phyloP scores from a whole-genome alignment of 2,113 vertebrate genomes.

The Tetrax tetrax region DNA sequence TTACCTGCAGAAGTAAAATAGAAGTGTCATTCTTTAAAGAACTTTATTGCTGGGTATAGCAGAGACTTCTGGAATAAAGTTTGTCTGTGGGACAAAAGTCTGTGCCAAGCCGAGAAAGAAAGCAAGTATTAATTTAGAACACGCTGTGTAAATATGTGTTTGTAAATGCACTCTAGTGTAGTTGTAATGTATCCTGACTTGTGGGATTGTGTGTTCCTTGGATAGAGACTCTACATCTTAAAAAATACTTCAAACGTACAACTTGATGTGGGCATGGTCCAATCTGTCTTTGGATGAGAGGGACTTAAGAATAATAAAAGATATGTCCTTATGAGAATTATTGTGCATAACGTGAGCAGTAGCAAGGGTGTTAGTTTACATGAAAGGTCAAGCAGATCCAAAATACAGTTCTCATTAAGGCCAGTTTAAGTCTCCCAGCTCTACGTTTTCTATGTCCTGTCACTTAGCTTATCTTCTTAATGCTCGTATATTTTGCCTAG shows the following conservation, averaged over 20 bases:
- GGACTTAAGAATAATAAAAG: background rate
- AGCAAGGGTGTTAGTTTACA: background rate
- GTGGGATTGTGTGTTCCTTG: background rate
- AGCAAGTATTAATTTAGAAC: background rate
- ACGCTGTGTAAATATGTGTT: background rate
- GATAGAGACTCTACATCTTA: background rate
- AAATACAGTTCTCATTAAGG: background rate
- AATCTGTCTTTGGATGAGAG: background rate
- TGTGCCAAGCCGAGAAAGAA: background rate
- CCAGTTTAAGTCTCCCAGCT: background rate
- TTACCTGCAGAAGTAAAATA: background rate
- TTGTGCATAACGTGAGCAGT: background rate
- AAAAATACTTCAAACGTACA: background rate
- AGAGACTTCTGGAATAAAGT: background rate
- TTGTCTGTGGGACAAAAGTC: background rate
- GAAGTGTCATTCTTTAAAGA: background rate
- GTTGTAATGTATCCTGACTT: background rate
- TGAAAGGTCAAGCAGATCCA: background rate
- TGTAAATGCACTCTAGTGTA: background rate
- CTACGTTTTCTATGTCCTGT: background rate
- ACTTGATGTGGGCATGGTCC: background rate
- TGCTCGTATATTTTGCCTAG: background rate
- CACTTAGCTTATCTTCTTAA: background rate
- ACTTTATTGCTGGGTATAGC: background rate
- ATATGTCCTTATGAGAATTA: background rate